Evolutionary conservation across 2,888 invertebrate genomes (phyloP).

Genomic region (Corythucha ciliata): DNA sequence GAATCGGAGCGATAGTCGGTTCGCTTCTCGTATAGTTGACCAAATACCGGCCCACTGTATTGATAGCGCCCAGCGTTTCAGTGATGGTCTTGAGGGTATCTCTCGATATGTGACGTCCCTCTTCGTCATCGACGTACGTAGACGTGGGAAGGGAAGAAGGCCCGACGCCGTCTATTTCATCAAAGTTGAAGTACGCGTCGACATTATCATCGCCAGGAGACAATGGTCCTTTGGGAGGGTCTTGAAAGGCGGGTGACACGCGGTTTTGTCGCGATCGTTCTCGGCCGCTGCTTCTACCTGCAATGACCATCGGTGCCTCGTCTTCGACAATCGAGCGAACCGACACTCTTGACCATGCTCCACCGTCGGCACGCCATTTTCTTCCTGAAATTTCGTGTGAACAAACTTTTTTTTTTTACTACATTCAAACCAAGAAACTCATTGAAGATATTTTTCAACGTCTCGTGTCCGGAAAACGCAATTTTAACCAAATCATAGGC

Average conservation of each 20-base stretch:
- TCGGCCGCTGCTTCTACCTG: background rate
- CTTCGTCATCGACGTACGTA: conserved; percentile 8
- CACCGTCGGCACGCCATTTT: too few species aligned
- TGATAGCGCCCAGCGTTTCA: conserved; percentile 65
- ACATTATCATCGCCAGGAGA: conserved; percentile 2
- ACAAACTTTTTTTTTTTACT: too few species aligned
- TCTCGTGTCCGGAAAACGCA: too few species aligned
- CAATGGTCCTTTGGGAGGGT: conserved; percentile 4
- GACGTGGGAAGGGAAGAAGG: conserved; percentile 9
- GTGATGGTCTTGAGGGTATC: conserved; percentile 45
- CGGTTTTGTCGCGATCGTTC: conserved; percentile 15
- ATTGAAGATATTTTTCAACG: too few species aligned
- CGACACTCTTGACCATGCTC: conserved; percentile 14
- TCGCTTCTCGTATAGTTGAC: conserved; percentile 63
- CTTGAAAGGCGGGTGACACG: conserved; percentile 20
- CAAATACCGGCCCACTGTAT: conserved; percentile 74
- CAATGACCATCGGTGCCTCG: background rate
- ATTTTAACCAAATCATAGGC: too few species aligned
- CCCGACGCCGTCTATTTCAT: background rate
- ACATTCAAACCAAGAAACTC: too few species aligned
- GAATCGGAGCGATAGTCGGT: conserved; percentile 35
- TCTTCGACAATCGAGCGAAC: background rate
- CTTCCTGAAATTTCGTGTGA: too few species aligned
- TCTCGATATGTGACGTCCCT: conserved; percentile 33
- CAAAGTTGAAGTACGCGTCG: background rate